Percentiles rank a stretch among this genome's conserved stretches.
phyloP scores from a whole-genome alignment of 2,113 vertebrate species.

The Thryonomys swinderianus region DNA sequence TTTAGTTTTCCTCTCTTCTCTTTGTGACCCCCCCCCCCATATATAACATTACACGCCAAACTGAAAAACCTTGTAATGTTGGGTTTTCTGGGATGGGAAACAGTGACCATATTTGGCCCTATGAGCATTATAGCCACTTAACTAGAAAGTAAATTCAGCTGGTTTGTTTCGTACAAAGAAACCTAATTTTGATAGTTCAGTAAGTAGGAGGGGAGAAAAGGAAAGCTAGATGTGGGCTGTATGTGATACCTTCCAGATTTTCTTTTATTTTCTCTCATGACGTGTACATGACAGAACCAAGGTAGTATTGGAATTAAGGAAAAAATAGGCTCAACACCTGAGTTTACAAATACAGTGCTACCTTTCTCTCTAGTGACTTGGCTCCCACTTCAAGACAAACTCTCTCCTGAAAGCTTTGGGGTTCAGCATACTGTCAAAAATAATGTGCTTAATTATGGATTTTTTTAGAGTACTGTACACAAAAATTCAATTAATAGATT shows the following conservation, averaged over 20 bases:
- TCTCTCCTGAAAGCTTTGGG: conserved; percentile 23
- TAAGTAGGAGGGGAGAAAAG: not conserved
- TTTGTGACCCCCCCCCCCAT: not conserved
- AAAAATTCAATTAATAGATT: conserved; percentile 52
- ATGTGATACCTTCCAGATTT: not conserved
- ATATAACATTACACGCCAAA: not conserved
- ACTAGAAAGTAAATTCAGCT: not conserved
- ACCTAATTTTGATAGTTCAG: not conserved
- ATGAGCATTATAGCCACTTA: not conserved
- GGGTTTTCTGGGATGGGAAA: not conserved
- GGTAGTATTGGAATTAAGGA: conserved; percentile 33
- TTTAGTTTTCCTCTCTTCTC: not conserved
- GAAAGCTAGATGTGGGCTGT: not conserved
- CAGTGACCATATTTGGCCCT: not conserved
- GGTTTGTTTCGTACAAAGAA: not conserved
- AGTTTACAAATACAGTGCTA: not conserved
- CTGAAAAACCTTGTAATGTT: not conserved
- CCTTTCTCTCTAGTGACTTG: not conserved
- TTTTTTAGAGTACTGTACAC: not conserved
- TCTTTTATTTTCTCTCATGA: not conserved
- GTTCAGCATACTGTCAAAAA: conserved; percentile 21
- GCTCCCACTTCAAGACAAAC: conserved; percentile 48
- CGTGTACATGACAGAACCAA: conserved; percentile 39
- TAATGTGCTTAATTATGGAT: not conserved
- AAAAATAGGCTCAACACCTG: conserved; percentile 33